Conservation (phyloP, 2,888 invertebrate species). For the Trimorus sp. region DNA sequence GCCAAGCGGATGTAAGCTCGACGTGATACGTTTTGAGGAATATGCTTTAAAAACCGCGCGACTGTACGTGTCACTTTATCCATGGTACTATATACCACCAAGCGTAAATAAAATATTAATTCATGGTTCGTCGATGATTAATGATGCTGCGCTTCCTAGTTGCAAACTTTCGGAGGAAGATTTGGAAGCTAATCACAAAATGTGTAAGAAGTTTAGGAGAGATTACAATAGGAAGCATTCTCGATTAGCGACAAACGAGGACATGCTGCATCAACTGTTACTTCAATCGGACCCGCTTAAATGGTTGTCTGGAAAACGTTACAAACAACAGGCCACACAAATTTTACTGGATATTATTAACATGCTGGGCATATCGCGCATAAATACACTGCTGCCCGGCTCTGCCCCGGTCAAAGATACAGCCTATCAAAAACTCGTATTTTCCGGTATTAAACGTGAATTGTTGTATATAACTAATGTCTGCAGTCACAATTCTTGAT, state of each 20-base stretch:
- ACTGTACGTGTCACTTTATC: constrained; percentile 17
- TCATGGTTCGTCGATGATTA: constrained; percentile 19
- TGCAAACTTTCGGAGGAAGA: constrained; percentile 29
- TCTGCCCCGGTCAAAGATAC: too few species aligned
- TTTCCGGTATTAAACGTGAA: too few species aligned
- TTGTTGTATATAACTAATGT: too few species aligned
- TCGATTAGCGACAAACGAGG: constrained; percentile 1
- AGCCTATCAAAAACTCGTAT: too few species aligned
- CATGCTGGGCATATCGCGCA: too few species aligned
- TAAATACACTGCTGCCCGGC: too few species aligned
- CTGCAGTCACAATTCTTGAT: too few species aligned
- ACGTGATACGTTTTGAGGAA: too few species aligned
- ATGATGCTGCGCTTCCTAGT: constrained; percentile 12
- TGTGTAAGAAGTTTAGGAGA: constrained; percentile 4
- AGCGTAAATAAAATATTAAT: constrained; percentile 36
- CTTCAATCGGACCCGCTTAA: constrained; percentile 6
- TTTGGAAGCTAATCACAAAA: constrained; percentile 25
- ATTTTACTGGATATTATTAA: too few species aligned
- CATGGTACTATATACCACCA: constrained; percentile 36
- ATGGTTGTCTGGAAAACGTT: background rate
- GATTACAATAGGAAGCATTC: constrained; percentile 1
- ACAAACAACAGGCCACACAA: too few species aligned
- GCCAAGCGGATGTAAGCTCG: too few species aligned
- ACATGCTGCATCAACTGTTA: background rate
- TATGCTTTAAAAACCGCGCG: constrained; percentile 8